Conservation (phyloP, 2,888 invertebrate genomes). For the Auanema sp. region DNA sequence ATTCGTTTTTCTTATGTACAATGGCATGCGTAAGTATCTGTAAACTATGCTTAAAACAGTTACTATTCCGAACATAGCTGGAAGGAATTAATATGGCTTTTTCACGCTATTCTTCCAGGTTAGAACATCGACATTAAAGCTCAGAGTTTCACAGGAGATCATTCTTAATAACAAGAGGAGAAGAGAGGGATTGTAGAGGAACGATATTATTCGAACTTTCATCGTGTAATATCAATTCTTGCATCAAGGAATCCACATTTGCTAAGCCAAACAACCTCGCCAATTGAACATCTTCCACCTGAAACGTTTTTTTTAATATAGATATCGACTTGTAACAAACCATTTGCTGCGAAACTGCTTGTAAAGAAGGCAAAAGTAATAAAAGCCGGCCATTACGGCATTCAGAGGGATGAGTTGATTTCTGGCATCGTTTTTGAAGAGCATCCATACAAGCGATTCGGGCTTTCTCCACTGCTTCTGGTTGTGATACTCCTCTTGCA, state of each 20-base stretch:
- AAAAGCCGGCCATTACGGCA: slow-evolving; percentile 51
- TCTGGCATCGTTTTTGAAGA: slow-evolving; percentile 28
- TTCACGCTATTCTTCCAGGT: no score
- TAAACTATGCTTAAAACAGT: no score
- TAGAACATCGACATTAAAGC: no score
- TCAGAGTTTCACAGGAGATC: no score
- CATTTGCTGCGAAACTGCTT: slow-evolving; percentile 48
- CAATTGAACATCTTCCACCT: slow-evolving; percentile 58
- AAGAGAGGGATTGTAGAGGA: no score
- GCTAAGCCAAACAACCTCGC: slow-evolving; percentile 54
- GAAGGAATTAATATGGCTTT: no score
- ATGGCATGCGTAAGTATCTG: no score
- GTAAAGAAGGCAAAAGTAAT: slow-evolving; percentile 48
- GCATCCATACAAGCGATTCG: slow-evolving; percentile 35
- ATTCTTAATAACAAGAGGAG: no score
- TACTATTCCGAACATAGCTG: no score
- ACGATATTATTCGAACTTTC: slow-evolving; percentile 4
- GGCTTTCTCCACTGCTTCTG: slow-evolving; percentile 36
- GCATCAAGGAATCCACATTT: slow-evolving; percentile 57
- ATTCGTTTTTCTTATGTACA: no score
- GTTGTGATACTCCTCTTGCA: slow-evolving; percentile 29
- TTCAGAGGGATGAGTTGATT: slow-evolving; percentile 18
- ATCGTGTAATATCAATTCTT: slow-evolving; percentile 51
- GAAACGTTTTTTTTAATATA: slow-evolving; percentile 1
- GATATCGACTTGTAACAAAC: slow-evolving; percentile 19